These are phyloP conservation scores for Rhamnusium bicolor DNA, from an alignment of 2,888 invertebrate species.

Conservation along the genomic window DNA sequence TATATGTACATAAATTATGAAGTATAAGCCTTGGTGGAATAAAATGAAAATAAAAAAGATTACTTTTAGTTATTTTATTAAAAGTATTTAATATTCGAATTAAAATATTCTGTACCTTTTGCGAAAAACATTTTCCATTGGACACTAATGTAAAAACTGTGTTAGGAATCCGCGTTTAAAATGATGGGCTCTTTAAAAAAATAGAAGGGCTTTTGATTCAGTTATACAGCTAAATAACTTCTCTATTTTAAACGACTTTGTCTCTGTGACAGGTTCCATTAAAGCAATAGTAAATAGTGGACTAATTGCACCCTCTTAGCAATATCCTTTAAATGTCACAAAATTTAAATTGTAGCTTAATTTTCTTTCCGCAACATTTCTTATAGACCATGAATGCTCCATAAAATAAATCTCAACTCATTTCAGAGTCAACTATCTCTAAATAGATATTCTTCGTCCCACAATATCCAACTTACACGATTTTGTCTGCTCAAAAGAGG, in stretches of 20 bases:
- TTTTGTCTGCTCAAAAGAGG: constrained; percentile 11
- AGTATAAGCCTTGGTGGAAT: no score
- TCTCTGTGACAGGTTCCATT: not conserved
- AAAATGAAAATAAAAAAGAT: no score
- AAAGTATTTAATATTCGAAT: no score
- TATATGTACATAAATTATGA: no score
- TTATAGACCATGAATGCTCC: constrained; percentile 2
- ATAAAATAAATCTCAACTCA: constrained; percentile 7
- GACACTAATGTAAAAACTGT: no score
- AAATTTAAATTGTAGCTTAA: not conserved
- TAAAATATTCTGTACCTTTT: no score
- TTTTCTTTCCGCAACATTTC: constrained; percentile 1
- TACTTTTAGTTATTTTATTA: no score
- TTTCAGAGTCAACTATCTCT: not conserved
- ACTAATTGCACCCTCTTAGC: not conserved
- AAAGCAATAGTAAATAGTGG: not conserved
- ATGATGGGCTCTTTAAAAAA: no score
- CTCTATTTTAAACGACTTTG: not conserved
- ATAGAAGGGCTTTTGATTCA: not conserved
- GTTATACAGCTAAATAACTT: not conserved
- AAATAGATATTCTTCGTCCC: constrained; percentile 17
- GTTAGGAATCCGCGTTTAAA: no score
- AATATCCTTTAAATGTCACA: not conserved
- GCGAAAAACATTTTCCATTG: no score
- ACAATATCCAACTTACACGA: constrained; percentile 22